phyloP scores from a whole-genome alignment of 1,140 invertebrate genomes.

The Trichonephila clavipes region DNA sequence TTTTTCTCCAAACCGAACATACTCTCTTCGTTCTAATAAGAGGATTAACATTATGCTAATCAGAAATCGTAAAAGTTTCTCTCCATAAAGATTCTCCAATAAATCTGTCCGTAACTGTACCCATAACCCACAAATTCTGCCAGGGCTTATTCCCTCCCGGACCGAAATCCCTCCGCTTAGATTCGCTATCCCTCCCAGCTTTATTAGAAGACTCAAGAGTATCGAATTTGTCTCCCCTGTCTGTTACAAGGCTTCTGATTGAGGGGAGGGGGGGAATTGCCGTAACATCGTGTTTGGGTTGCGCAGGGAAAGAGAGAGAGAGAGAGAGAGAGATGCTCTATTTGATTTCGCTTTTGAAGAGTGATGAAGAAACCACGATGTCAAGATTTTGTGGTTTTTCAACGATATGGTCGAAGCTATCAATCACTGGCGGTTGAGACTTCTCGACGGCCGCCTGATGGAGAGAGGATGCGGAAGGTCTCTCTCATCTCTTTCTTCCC shows the following conservation, averaged over 20 bases:
- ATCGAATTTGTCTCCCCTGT: background rate
- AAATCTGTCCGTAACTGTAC: slow-evolving; percentile 7
- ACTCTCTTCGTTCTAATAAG: background rate
- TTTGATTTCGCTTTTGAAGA: background rate
- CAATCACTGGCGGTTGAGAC: background rate
- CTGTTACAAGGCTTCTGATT: background rate
- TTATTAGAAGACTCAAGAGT: background rate
- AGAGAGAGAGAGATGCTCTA: background rate
- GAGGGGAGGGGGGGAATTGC: background rate
- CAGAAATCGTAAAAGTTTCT: slow-evolving; percentile 37
- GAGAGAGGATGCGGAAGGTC: too few species aligned
- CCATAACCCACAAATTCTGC: background rate
- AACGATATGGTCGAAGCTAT: background rate
- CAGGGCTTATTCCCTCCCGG: background rate
- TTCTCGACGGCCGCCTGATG: background rate
- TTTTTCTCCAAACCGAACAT: background rate
- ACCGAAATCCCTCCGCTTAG: background rate
- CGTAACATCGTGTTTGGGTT: background rate
- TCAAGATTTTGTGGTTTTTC: background rate
- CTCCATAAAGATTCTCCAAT: background rate
- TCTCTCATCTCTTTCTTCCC: too few species aligned
- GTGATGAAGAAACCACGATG: background rate
- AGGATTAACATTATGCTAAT: slow-evolving; percentile 23
- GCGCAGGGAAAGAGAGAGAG: background rate
- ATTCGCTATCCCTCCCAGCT: background rate